Conservation (phyloP, 2,113 vertebrate species). For the Phycodurus eques region DNA sequence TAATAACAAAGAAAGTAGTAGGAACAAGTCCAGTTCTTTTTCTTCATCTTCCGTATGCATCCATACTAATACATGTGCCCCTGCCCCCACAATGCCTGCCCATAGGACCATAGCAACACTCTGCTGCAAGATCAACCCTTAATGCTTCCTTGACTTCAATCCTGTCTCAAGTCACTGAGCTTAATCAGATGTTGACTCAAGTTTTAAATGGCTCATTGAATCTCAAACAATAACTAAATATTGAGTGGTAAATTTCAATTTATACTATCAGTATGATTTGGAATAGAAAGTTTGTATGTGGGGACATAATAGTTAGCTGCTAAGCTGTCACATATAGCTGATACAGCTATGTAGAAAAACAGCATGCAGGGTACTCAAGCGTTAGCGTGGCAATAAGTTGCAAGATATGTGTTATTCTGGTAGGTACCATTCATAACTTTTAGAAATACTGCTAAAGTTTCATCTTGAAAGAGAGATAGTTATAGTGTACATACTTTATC, state of each 20-base stretch:
- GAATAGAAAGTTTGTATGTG: neutral
- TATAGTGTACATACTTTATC: too few relatives aligned
- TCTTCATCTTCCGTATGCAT: neutral
- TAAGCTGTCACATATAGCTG: too few relatives aligned
- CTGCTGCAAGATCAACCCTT: constrained; percentile 27
- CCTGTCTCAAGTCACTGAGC: constrained; percentile 26
- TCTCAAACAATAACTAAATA: neutral
- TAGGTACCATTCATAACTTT: too few relatives aligned
- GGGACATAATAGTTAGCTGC: too few relatives aligned
- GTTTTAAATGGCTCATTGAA: constrained; percentile 19
- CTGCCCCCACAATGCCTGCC: constrained; percentile 41
- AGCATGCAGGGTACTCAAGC: too few relatives aligned
- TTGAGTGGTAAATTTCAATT: neutral
- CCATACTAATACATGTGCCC: neutral
- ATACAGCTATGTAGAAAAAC: too few relatives aligned
- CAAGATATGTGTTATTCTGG: too few relatives aligned
- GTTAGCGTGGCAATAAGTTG: too few relatives aligned
- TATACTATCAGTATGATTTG: neutral
- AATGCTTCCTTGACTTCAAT: constrained; percentile 35
- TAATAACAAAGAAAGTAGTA: constrained; percentile 16
- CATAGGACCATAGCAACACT: constrained; percentile 26
- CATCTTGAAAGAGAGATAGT: too few relatives aligned
- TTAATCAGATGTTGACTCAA: constrained; percentile 24
- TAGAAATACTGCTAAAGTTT: too few relatives aligned
- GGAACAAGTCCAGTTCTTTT: neutral